Conservation (phyloP, 2,797 vertebrate genomes). For the Ciconia nigra region DNA sequence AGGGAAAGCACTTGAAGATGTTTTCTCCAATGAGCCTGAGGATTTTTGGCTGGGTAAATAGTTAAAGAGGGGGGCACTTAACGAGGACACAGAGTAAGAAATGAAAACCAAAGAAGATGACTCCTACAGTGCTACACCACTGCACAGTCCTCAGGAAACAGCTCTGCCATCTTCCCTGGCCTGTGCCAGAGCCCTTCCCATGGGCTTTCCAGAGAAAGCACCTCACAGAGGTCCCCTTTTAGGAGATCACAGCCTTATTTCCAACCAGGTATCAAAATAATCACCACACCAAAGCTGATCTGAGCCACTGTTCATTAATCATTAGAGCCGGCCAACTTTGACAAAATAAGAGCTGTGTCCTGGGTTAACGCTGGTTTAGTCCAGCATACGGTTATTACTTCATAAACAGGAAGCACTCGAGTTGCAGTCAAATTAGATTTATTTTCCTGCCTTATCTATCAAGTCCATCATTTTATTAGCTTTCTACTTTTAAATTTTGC, state of each 20-base stretch:
- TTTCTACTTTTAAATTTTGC: constrained; percentile 15
- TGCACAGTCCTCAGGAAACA: background rate
- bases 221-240: background rate
- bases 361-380: constrained; percentile 30
- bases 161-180: background rate
- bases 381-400: background rate
- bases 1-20: background rate
- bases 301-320: constrained; percentile 19
- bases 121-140: background rate
- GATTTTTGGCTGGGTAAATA: background rate
- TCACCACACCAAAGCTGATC: constrained; percentile 10
- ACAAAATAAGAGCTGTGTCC: constrained; percentile 13
- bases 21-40: background rate
- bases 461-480: constrained; percentile 16
- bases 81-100: background rate
- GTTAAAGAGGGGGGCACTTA: background rate
- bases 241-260: background rate
- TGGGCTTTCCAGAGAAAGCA: background rate
- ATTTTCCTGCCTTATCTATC: constrained; percentile 36
- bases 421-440: constrained; percentile 50
- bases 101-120: background rate
- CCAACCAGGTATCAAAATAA: constrained; percentile 28
- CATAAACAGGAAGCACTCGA: constrained; percentile 44
- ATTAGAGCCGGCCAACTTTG: constrained; percentile 14
- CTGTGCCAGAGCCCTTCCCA: background rate